Conservation (phyloP, 35 echinoderm and acorn worm genomes). For the Anneissia japonica region DNA sequence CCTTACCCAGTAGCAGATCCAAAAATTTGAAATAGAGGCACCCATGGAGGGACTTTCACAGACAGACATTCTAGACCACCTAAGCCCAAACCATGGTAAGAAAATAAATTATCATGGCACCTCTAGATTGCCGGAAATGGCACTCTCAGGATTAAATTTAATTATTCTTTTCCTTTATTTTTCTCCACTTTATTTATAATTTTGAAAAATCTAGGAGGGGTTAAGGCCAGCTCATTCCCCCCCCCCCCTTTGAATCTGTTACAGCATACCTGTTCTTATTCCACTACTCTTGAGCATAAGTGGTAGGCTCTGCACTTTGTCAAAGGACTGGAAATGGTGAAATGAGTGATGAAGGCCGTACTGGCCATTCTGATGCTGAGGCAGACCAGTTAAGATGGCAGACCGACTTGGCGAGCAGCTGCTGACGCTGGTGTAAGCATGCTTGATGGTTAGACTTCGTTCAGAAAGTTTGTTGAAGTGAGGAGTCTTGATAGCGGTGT, state of each 20-base stretch:
- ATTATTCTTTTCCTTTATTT: too few species aligned
- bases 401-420: constrained; percentile 93
- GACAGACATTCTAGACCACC: too few species aligned
- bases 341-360: constrained; percentile 61
- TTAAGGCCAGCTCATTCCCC: too few species aligned
- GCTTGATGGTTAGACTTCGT: constrained; percentile 55
- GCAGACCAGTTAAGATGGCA: constrained; percentile 80
- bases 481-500: constrained; percentile 79
- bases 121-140: too few species aligned
- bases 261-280: constrained; percentile 58
- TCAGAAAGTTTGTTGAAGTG: constrained; percentile 59
- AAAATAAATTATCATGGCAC: too few species aligned
- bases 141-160: too few species aligned
- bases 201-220: too few species aligned
- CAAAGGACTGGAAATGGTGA: constrained; percentile 76
- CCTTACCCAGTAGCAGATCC: neutral
- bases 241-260: neutral
- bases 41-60: neutral
- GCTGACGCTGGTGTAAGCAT: constrained; percentile 84
- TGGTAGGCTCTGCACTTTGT: constrained; percentile 55
- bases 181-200: too few species aligned
- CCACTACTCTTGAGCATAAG: constrained; percentile 21
- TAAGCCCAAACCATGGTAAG: too few species aligned
- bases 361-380: constrained; percentile 89
- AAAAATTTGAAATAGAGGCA: neutral